Base-by-base conservation (phyloP, 2,113 vertebrate species). In the Elachura formosa region DNA sequence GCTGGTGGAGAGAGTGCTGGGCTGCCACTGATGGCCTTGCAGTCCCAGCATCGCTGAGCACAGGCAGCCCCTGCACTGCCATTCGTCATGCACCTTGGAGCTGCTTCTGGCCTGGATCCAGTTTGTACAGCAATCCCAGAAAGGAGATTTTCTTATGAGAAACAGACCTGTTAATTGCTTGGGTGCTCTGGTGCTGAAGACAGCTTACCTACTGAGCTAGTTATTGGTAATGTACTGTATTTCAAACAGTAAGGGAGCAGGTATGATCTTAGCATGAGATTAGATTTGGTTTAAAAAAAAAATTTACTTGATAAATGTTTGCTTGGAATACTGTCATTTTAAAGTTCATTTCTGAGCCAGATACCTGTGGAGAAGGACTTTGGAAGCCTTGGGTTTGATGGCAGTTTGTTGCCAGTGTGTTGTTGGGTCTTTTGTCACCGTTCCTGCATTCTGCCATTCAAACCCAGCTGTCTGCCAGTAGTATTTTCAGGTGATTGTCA, bases 191-290 rank as follows among this genome's bases (percentile, higher is more conserved):
- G 6, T 36, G 45, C 28, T 74, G 79, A 31, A 4, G 38, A 25
- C 62, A 6, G 11, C 45, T 87, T 41, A 6, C 19, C 58, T 86
- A 33, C 73, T 68, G 51, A 73, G 59, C n/a, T 52, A 5, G 36
- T 45, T 56, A 12, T 36, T 68, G 48, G 0, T 12, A 21, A 41
- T 6, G 1, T 15, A 5, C 28, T 6, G 2, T 24, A 5, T 62
- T 71, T 51, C 62, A 21, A 38, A 33, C 16, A 31, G 29, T 9
- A 22, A n/a, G 69, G 33, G 41, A 87, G 38, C 23, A 41, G 58
- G 12, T 0, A 0, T 43, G 29, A 20, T 46, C 72, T 52, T 18
- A 17, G 33, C 14, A 5, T 45, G 43, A 36, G 11, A 38, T 51
- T 63, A 28, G 31, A 36, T 38, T 43, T n/a, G 19, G 12, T 48